Evolutionary conservation across 2,797 vertebrate genomes (phyloP), one percentile per base, ranked within the genome.

Genomic region (Cryptoblepharus egeriae): DNA sequence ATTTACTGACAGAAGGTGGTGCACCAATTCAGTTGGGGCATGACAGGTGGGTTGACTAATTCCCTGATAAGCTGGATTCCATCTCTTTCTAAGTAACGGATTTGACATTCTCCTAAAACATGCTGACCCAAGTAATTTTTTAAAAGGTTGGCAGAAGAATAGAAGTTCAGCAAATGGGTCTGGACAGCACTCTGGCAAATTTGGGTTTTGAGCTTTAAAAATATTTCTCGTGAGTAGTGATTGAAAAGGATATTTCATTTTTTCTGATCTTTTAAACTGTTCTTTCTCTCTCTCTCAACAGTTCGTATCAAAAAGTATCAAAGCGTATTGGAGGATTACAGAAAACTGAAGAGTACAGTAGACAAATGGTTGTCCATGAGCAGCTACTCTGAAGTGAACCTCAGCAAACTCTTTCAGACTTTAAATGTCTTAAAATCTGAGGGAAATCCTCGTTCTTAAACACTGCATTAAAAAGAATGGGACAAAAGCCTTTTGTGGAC

Each of bases 321-420:
- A 12, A 94, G 96, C 65, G 87, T 93, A 73, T 69, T 26, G 76
- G 94, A 97, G 0, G 93, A 91, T 81, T 99, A 98, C 90, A 96
- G 79, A 93, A 97, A 86, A 87, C 94, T 99, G 90, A 99, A 97
- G 95, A 94, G 95, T 83, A 96, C 97, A 0, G 92, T 95, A 9
- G 98, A 98, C 87, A 96, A 95, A 77, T 96, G 93, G 28, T 94
- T 99, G 89, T 93, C 94, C 49, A 88, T 88, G 92, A 99, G 98
- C 60, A 93, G 96, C 92, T 99, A 99, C 96, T 98, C 97, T 0
- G 97, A 99, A 94, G 97, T 99, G 85, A 97, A 98, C 94, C 97
- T 99, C 55, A 86, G 97, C 95, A 98, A 97, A 92, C 97, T 99
- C 90, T 99, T 99, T 86, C 96, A 97, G 91, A 88, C 95, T 37